Base-by-base conservation (phyloP, 1,140 invertebrate species). In the Macrocentrus cingulum region DNA sequence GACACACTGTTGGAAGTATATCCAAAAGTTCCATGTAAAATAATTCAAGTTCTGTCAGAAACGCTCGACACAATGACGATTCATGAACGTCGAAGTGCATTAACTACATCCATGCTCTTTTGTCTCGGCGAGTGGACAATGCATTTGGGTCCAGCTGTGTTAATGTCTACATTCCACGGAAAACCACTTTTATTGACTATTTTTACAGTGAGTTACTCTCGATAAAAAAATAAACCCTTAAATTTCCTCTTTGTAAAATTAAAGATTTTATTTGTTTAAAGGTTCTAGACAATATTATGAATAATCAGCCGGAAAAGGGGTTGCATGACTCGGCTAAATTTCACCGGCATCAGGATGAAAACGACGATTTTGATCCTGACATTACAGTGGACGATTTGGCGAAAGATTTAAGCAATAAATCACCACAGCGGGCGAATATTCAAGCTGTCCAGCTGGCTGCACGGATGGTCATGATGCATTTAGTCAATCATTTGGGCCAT, bases 81-180 rank as follows among this genome's bases (percentile, higher is more conserved):
- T 18, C 67, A 74, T 29, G 79, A 79, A 60, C 81, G 75, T 45
- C 76, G 84, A 7, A 71, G 71, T 29, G 59, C 86, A 62, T 80
- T 96, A 23, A 84, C 92, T 0, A 89, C 93, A 15, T 90, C 91
- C 0, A 83, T 97, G 66, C 84, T 97, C 64, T 87, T 97, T 54
- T 95, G 92, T 72, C 79, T 98, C 25, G 91, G 92, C 0, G 94
- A 98, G 80, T 97, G 94, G 89, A 95, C 94, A 53, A 93, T 97
- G 85, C 82, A 83, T 62, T 80, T 92, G 61, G 83, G 81, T 44
- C 81, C 82, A 19, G 70, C 61, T 42, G 69, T 78, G 51, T 66
- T 84, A 51, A 62, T 82, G 34, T 69, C 74, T 42, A 64, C 76
- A 48, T 79, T 76, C 13, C 80, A 82, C 51, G 79, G 78, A 16